A percentile compares a stretch with the other conserved stretches of the same genome.
These are phyloP conservation scores for Axinella damicornis DNA, from an alignment of 37 sponge, comb jelly and placozoan species.

Conservation along the genomic window DNA sequence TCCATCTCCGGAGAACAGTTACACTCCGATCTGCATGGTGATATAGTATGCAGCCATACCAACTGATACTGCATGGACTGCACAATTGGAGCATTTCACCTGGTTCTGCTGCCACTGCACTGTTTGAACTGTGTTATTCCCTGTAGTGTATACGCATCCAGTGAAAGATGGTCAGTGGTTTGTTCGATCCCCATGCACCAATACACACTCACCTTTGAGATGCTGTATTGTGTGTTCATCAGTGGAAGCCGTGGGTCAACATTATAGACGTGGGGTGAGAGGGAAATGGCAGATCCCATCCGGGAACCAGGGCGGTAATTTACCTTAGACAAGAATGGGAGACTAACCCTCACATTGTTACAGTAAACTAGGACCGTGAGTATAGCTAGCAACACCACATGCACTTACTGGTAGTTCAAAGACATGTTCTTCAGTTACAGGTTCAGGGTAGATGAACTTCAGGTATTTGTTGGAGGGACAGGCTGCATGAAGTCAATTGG, in stretches of 20 bases:
- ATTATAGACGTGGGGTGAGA: constrained; percentile 60
- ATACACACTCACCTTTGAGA: constrained; percentile 14
- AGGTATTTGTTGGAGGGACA: constrained; percentile 27
- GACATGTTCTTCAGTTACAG: neutral
- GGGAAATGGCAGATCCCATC: constrained; percentile 29
- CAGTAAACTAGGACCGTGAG: too few relatives aligned
- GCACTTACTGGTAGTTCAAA: constrained; percentile 14
- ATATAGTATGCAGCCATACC: too few relatives aligned
- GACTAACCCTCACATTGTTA: neutral
- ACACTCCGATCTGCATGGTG: constrained; percentile 18
- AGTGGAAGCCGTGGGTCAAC: constrained; percentile 48
- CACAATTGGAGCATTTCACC: too few relatives aligned
- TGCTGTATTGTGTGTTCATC: neutral
- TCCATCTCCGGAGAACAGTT: neutral
- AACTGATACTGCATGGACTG: too few relatives aligned
- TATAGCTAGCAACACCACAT: too few relatives aligned
- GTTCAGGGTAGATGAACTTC: constrained; percentile 8
- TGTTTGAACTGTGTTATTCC: neutral
- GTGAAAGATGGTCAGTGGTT: neutral
- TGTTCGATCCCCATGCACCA: too few relatives aligned
- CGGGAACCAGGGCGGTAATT: constrained; percentile 67
- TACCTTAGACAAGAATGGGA: constrained; percentile 19
- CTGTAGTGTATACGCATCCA: neutral
- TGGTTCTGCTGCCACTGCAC: neutral
- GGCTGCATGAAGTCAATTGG: neutral